A percentile compares a stretch with the other conserved stretches of the same genome.
Conservation (phyloP, 2,888 invertebrate species). For the Orthosia cruda region DNA sequence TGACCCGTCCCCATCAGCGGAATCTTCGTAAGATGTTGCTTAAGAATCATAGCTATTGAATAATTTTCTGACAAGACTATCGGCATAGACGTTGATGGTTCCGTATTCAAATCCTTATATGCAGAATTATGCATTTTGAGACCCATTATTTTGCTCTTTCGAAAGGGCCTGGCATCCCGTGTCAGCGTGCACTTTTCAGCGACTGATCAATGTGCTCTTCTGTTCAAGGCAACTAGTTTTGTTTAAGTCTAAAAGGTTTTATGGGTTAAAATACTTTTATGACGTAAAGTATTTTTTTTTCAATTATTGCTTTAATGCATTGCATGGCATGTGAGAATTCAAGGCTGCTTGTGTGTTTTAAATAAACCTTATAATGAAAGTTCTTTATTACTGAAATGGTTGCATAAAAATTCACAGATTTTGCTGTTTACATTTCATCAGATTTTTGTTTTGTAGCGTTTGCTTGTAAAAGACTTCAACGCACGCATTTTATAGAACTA, state of each 20-base stretch:
- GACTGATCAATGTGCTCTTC: neutral
- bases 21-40: neutral
- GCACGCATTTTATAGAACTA: slow-evolving; percentile 72
- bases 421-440: slow-evolving; percentile 3
- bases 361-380: slow-evolving; percentile 7
- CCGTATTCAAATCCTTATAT: neutral
- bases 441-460: slow-evolving; percentile 61
- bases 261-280: neutral
- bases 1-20: neutral
- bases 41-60: neutral
- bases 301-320: neutral
- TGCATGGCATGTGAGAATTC: neutral
- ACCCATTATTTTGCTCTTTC: neutral
- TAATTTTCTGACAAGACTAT: neutral
- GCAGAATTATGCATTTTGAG: neutral
- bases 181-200: neutral
- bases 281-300: neutral
- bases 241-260: too few species aligned
- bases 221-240: neutral
- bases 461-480: slow-evolving; percentile 88
- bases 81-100: neutral
- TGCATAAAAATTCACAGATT: neutral
- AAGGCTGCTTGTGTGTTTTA: neutral
- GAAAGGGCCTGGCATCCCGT: too few species aligned
- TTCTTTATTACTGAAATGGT: neutral